Evolutionary conservation across 2,797 vertebrate species (phyloP).

Genomic region (Alcedo atthis): DNA sequence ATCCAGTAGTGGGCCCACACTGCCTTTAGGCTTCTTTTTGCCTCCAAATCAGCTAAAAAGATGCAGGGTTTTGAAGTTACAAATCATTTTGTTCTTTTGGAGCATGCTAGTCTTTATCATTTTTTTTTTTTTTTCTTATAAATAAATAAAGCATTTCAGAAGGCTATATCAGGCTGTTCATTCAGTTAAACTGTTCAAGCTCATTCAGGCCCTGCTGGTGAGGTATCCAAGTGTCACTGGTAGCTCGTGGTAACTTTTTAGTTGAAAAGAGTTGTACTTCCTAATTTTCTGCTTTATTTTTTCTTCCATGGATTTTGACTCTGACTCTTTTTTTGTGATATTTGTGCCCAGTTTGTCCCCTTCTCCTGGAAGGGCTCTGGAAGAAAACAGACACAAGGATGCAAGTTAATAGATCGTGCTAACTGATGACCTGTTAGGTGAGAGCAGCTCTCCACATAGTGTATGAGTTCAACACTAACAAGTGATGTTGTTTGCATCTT

Average conservation of each 20-base stretch:
- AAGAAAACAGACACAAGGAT: not conserved
- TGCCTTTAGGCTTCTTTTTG: no score
- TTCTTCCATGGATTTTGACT: not conserved
- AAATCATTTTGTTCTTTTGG: not conserved
- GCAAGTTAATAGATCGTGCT: not conserved
- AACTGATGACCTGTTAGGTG: rapidly evolving
- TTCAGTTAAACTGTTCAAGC: not conserved
- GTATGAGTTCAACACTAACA: not conserved
- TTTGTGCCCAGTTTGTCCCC: not conserved
- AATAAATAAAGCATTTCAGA: not conserved
- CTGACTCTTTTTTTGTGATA: not conserved
- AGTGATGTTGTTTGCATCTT: not conserved
- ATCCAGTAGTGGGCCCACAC: no score
- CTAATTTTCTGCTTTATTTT: not conserved
- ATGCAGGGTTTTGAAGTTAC: not conserved
- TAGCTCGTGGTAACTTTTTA: not conserved
- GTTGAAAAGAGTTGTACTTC: not conserved
- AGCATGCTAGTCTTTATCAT: not conserved
- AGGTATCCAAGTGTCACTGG: not conserved
- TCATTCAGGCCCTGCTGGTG: not conserved
- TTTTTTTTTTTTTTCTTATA: not conserved
- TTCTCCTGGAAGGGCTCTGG: not conserved
- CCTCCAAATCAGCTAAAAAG: not conserved
- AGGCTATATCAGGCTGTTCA: not conserved
- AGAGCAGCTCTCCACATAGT: not conserved